Evolutionary conservation across 2,888 invertebrate genomes (phyloP).

Genomic region (Listrodromus nycthemerus): DNA sequence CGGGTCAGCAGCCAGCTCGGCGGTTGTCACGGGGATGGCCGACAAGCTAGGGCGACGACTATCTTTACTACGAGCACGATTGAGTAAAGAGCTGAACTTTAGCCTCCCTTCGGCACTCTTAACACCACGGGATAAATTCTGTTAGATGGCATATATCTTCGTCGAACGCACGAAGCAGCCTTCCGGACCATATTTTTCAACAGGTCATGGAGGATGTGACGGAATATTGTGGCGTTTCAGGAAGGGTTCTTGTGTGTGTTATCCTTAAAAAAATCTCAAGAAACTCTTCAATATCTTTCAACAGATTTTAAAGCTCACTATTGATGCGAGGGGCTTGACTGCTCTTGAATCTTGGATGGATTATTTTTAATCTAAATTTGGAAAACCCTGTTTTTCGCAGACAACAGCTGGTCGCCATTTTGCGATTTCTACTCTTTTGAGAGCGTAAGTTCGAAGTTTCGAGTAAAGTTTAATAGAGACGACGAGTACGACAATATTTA

Average conservation of each 20-base stretch:
- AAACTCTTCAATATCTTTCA: background rate
- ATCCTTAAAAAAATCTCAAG: background rate
- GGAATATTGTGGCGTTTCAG: background rate
- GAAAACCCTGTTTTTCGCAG: background rate
- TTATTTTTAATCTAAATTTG: background rate
- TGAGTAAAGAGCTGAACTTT: slow-evolving; percentile 45
- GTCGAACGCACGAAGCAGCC: slow-evolving; percentile 14
- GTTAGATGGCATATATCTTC: slow-evolving; percentile 22
- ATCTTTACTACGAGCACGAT: slow-evolving; percentile 59
- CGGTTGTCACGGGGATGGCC: slow-evolving; percentile 54
- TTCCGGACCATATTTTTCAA: background rate
- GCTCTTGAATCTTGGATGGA: background rate
- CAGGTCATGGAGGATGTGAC: background rate
- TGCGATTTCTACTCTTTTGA: background rate
- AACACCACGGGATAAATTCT: slow-evolving; percentile 47
- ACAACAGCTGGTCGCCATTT: background rate
- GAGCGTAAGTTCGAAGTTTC: background rate
- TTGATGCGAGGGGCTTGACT: background rate
- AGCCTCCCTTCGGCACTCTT: slow-evolving; percentile 61
- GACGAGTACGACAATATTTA: slow-evolving; percentile 28
- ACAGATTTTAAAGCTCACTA: background rate
- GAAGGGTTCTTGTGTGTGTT: background rate
- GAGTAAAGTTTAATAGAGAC: slow-evolving; percentile 6
- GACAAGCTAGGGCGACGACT: slow-evolving; percentile 30
- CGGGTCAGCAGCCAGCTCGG: slow-evolving; percentile 13